A percentile compares a stretch with the other conserved stretches of the same genome.
Conservation (phyloP, 2,888 invertebrate species). For the Shargacucullia verbasci region DNA sequence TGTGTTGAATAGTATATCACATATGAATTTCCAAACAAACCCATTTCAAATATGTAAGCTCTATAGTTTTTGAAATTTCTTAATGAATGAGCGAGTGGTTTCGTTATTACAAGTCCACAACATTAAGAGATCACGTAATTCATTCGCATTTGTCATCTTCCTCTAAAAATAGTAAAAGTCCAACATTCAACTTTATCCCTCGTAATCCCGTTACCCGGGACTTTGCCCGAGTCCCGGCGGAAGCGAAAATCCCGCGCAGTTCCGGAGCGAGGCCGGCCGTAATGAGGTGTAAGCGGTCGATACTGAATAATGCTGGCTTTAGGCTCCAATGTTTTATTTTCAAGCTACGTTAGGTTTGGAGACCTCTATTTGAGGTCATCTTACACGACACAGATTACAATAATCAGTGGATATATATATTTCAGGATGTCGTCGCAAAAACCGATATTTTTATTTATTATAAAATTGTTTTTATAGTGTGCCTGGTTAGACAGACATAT, state of each 20-base stretch:
- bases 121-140: too few species aligned
- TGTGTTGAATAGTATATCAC: too few species aligned
- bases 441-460: too few species aligned
- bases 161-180: slow-evolving; percentile 8
- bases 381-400: too few species aligned
- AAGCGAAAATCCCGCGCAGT: slow-evolving; percentile 43
- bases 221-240: slow-evolving; percentile 37
- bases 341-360: slow-evolving; percentile 8
- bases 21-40: too few species aligned
- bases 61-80: too few species aligned
- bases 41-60: too few species aligned
- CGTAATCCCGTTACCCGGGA: slow-evolving; percentile 47
- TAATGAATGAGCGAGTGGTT: too few species aligned
- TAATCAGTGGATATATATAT: too few species aligned
- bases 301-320: slow-evolving; percentile 4
- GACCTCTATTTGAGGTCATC: slow-evolving; percentile 23
- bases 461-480: too few species aligned
- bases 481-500: too few species aligned
- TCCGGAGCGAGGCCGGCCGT: slow-evolving; percentile 37
- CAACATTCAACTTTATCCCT: slow-evolving; percentile 3
- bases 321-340: slow-evolving; percentile 6
- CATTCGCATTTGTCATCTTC: slow-evolving; percentile 23
- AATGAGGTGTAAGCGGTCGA: slow-evolving; percentile 51
- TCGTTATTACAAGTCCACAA: background rate
- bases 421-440: too few species aligned